These are phyloP conservation scores for Bolinopsis microptera DNA, from an alignment of 37 sponge, comb jelly and placozoan species.

Conservation along the genomic window DNA sequence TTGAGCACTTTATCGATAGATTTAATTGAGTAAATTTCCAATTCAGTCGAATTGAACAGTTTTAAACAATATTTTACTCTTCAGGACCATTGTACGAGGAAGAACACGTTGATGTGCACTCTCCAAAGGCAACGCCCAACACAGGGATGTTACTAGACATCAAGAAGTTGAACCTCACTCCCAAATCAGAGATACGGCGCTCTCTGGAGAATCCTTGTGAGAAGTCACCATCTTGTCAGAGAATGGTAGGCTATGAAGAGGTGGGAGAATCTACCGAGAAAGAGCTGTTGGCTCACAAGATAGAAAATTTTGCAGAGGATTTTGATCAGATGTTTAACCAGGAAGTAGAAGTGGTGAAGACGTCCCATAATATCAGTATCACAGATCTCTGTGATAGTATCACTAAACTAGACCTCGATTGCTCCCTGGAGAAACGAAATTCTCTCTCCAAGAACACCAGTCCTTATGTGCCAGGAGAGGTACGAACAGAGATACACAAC, in stretches of 20 bases:
- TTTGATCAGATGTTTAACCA: background rate
- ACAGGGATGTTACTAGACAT: background rate
- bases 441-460: background rate
- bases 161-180: background rate
- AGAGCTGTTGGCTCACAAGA: background rate
- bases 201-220: background rate
- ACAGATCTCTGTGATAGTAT: slow-evolving; percentile 50
- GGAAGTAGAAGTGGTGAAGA: background rate
- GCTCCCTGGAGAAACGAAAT: background rate
- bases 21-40: too few relatives aligned
- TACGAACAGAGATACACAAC: slow-evolving; percentile 17
- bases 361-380: slow-evolving; percentile 1
- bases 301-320: background rate
- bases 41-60: too few relatives aligned
- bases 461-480: slow-evolving; percentile 11
- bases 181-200: background rate
- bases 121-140: background rate
- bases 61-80: background rate
- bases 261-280: background rate
- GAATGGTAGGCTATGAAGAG: background rate
- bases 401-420: background rate
- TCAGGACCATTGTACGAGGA: background rate
- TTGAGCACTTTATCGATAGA: too few relatives aligned
- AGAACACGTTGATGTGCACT: background rate
- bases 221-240: background rate